phyloP scores from a whole-genome alignment of 2,797 vertebrate species.

The Petrocephalus sullivani region DNA sequence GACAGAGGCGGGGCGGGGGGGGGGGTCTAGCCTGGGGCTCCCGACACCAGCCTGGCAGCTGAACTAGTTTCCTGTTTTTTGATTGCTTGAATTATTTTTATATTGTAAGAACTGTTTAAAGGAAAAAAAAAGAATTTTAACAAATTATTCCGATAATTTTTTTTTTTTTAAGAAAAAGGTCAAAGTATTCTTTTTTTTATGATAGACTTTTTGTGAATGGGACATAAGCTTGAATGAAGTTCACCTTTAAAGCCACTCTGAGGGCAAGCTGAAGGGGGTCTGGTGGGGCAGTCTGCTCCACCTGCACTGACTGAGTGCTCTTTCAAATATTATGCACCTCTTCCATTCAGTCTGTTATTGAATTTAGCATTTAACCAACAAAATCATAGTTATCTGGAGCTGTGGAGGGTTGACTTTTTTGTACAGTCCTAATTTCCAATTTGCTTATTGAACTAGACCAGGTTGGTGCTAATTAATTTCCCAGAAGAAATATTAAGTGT shows the following conservation, averaged over 20 bases:
- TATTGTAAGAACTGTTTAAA: slow-evolving; percentile 4
- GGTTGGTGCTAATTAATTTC: neutral
- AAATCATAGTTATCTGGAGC: neutral
- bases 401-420: neutral
- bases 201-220: slow-evolving; percentile 24
- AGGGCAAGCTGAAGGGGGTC: slow-evolving; percentile 13
- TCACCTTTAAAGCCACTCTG: slow-evolving; percentile 11
- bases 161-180: slow-evolving; percentile 14
- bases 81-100: slow-evolving; percentile 28
- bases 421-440: neutral
- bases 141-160: slow-evolving; percentile 22
- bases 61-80: neutral
- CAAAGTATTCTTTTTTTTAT: slow-evolving; percentile 22
- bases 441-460: neutral
- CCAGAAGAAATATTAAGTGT: neutral
- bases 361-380: slow-evolving; percentile 7
- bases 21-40: neutral
- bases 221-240: slow-evolving; percentile 28
- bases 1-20: neutral
- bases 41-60: slow-evolving; percentile 26
- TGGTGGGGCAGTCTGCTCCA: neutral
- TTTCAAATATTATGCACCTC: neutral
- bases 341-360: slow-evolving; percentile 5
- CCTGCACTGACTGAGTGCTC: slow-evolving; percentile 6
- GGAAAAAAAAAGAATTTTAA: slow-evolving; percentile 10